phyloP scores from a whole-genome alignment of 2,797 vertebrate species.

The Choloepus didactylus region DNA sequence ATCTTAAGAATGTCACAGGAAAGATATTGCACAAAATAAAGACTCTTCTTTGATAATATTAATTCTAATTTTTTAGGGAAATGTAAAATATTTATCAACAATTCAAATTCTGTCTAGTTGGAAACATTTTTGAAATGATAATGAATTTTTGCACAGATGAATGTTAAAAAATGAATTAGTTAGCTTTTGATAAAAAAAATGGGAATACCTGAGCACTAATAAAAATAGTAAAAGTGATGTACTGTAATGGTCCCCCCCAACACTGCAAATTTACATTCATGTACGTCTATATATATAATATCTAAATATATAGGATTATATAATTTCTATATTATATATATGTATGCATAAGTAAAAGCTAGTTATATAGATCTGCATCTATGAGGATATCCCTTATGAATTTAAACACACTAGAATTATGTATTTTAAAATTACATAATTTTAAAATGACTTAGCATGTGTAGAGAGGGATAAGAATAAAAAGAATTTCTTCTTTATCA shows the following conservation, averaged over 20 bases:
- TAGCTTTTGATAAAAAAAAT: background rate
- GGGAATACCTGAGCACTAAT: background rate
- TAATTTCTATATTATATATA: too few species aligned
- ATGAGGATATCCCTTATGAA: too few species aligned
- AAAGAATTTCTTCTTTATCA: background rate
- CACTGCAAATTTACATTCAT: background rate
- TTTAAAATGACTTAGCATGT: background rate
- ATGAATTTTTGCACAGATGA: background rate
- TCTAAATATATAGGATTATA: background rate
- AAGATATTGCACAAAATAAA: conserved; percentile 22
- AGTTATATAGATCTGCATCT: background rate
- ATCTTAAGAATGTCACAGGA: background rate
- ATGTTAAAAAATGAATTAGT: background rate
- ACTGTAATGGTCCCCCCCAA: too few species aligned
- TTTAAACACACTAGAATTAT: background rate
- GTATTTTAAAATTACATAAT: background rate
- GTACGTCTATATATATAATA: background rate
- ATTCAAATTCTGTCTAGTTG: background rate
- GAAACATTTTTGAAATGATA: conserved; percentile 18
- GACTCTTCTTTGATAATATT: background rate
- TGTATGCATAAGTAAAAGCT: too few species aligned
- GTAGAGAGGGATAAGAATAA: too few species aligned
- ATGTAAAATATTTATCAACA: background rate
- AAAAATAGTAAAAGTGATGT: too few species aligned
- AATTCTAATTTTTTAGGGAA: conserved; percentile 35